A percentile compares a stretch with the other conserved stretches of the same genome.
Evolutionary conservation across 2,113 vertebrate species (phyloP).

Genomic region (Picathartes gymnocephalus): DNA sequence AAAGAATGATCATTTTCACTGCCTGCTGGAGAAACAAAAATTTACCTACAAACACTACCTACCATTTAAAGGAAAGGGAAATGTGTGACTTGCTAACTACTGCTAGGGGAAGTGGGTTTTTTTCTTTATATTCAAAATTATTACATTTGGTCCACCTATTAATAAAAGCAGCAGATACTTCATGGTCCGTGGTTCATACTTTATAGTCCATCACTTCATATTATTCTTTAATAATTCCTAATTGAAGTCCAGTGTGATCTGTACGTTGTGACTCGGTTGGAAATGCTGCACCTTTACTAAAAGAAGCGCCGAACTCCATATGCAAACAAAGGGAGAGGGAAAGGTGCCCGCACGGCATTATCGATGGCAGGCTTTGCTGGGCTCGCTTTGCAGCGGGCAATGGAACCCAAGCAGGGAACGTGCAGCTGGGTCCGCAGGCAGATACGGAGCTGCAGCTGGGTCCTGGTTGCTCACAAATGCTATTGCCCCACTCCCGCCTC

Average conservation of each 20-base stretch:
- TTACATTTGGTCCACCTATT: not conserved
- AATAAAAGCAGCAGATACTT: not conserved
- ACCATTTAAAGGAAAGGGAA: not conserved
- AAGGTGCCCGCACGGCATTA: accelerated
- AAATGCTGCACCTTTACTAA: not conserved
- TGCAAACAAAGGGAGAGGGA: not conserved
- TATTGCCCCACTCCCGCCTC: not conserved
- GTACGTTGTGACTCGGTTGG: not conserved
- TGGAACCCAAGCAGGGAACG: accelerated
- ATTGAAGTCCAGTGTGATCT: not conserved
- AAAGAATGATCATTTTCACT: not conserved
- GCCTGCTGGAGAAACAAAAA: not conserved
- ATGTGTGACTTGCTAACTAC: not conserved
- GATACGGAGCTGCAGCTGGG: not conserved
- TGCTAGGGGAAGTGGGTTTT: not conserved
- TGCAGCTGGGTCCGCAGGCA: not conserved
- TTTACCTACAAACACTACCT: not conserved
- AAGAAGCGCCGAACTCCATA: not conserved
- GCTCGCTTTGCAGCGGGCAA: accelerated
- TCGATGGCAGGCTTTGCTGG: accelerated
- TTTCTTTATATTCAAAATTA: not conserved
- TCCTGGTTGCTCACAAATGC: not conserved
- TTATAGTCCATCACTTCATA: not conserved
- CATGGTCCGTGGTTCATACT: not conserved
- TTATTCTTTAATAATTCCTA: not conserved